Conservation (phyloP, 2,113 vertebrate genomes). For the Paradisaea rubra region DNA sequence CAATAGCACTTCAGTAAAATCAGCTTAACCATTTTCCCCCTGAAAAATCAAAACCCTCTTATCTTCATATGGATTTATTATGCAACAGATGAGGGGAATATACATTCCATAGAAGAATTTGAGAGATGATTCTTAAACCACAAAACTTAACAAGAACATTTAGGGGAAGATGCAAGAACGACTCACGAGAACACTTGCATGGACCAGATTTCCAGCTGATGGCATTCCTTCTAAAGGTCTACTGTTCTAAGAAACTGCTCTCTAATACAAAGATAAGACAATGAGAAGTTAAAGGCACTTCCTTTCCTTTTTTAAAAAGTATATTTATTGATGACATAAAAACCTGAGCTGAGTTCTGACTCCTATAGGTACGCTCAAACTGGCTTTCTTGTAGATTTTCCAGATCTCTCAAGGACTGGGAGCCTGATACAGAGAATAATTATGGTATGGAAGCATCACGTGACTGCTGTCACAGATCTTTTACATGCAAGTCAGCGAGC, state of each 20-base stretch:
- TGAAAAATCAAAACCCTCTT: background rate
- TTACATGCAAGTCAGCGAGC: constrained; percentile 55
- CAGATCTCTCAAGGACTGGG: constrained; percentile 13
- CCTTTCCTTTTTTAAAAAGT: background rate
- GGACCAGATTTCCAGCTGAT: background rate
- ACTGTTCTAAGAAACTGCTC: background rate
- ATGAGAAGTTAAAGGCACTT: background rate
- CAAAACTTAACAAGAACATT: background rate
- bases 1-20: background rate
- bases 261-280: background rate
- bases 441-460: constrained; percentile 42
- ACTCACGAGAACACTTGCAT: background rate
- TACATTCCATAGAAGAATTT: background rate
- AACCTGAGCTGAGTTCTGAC: background rate
- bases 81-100: background rate
- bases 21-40: background rate
- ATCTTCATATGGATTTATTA: background rate
- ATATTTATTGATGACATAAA: background rate
- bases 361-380: background rate
- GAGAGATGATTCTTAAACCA: background rate
- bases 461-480: constrained; percentile 65
- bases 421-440: constrained; percentile 31
- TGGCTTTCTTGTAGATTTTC: background rate
- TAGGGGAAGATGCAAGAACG: background rate
- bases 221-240: background rate